Evolutionary conservation across 2,888 invertebrate genomes (phyloP), one percentile per base, ranked within the genome.

Genomic region (Terebella lapidaria): DNA sequence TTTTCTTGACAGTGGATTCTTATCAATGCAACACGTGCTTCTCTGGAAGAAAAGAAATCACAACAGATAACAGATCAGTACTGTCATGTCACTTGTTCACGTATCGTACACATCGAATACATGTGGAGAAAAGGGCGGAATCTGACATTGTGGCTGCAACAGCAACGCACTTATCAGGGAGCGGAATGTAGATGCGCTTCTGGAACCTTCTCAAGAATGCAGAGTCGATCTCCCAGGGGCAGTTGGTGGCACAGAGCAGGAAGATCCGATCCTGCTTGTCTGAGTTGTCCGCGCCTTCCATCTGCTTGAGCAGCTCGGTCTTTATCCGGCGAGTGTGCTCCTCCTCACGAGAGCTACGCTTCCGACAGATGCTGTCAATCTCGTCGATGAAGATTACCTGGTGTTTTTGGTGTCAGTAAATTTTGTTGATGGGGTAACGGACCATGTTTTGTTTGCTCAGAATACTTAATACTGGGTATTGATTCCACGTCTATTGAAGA

Each of bases 211-310:
- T 70, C 58, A 85, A 69, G 67, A 86, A 85, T 1, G 86, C 86
- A 0, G 83, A 72, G 68, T 86, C 86, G 27, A 86, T 74, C 62
- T 86, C 86, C 86, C 86, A 86, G 0, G 86, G 86, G 68, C 85
- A 85, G 72, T 86, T 86, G 1, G 86, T 86, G 20, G 85, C 85
- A 68, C 84, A 84, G 26, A 86, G 74, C 20, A 86, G 70, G 63
- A 84, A 77, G 63, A 81, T 71, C 29, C 69, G 68, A 35, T 73
- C 72, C 10, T 55, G 20, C 1, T 35, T 4, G 26, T 25, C n/a
- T n/a, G 45, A 15, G 26, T 4, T 56, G 57, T 73, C 73, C 57
- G 75, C 74, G 46, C 77, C 78, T 65, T 84, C 83, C 71, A 86
- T 78, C 72, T 85, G 85, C 59, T 82, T 82, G 70, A 86, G 79